Evolutionary conservation across 2,888 invertebrate genomes (phyloP).

Genomic region (Drosophila paracracens): DNA sequence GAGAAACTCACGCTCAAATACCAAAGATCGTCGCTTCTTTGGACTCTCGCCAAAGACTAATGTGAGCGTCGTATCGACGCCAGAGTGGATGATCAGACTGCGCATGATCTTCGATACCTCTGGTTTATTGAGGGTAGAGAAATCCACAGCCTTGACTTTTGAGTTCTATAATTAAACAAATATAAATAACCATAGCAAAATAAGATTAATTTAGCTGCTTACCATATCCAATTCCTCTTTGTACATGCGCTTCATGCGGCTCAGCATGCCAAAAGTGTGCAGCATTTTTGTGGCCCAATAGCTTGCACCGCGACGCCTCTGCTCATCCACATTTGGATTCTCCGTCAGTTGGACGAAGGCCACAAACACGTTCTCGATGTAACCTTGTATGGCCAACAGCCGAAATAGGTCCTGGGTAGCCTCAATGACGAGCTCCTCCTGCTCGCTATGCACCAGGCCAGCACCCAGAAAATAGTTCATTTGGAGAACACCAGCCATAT

Average conservation of each 20-base stretch:
- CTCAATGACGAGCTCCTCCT: constrained; percentile 67
- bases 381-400: constrained; percentile 78
- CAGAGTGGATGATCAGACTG: constrained; percentile 69
- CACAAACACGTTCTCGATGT: constrained; percentile 81
- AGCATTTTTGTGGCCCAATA: constrained; percentile 83
- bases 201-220: constrained; percentile 1
- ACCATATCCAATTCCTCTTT: constrained; percentile 81
- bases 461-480: constrained; percentile 81
- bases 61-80: constrained; percentile 73
- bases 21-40: constrained; percentile 79
- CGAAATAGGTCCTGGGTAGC: constrained; percentile 80
- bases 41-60: constrained; percentile 81
- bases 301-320: constrained; percentile 74
- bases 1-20: constrained; percentile 76
- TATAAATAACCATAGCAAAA: background rate
- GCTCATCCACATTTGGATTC: constrained; percentile 57
- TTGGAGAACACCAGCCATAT: constrained; percentile 68
- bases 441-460: constrained; percentile 50
- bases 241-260: constrained; percentile 81
- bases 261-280: constrained; percentile 77
- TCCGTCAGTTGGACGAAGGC: constrained; percentile 79
- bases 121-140: constrained; percentile 69
- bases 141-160: constrained; percentile 60
- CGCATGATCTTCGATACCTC: constrained; percentile 71
- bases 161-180: constrained; percentile 67